phyloP scores from a whole-genome alignment of 2,888 invertebrate genomes.

The Drosophila percnosoma region DNA sequence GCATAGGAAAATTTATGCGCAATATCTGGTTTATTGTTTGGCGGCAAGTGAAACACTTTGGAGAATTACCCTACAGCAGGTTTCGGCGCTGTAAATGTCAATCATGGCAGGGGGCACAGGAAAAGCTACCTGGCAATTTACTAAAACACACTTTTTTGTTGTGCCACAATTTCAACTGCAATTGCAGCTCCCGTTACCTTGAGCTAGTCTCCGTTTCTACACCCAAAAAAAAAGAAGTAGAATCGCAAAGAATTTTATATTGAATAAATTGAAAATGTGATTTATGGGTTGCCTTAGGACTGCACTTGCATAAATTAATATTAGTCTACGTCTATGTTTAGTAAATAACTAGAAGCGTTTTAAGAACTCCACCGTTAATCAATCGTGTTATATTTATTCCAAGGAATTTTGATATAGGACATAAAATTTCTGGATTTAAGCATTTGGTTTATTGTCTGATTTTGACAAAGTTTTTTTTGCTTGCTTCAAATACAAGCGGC shows the following conservation, averaged over 20 bases:
- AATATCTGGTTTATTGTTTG: slow-evolving; percentile 77
- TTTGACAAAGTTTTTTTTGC: neutral
- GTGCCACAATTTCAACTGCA: slow-evolving; percentile 32
- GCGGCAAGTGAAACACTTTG: slow-evolving; percentile 79
- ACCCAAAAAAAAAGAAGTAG: neutral
- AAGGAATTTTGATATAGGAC: neutral
- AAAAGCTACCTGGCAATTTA: slow-evolving; percentile 50
- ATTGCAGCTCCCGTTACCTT: slow-evolving; percentile 78
- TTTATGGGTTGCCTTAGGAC: neutral
- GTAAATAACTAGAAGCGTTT: neutral
- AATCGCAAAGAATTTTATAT: neutral
- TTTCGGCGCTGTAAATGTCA: slow-evolving; percentile 43
- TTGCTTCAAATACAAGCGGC: neutral
- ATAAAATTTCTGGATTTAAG: neutral
- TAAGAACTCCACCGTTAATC: neutral
- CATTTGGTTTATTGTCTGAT: neutral
- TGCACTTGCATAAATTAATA: neutral
- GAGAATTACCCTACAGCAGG: slow-evolving; percentile 65
- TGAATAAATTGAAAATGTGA: neutral
- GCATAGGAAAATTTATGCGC: slow-evolving; percentile 71
- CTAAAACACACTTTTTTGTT: slow-evolving; percentile 25
- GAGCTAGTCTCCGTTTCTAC: slow-evolving; percentile 50
- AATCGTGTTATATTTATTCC: neutral
- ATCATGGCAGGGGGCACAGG: slow-evolving; percentile 23
- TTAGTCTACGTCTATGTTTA: neutral